Base-by-base conservation (phyloP, 2,888 invertebrate species). In the Tetranychus piercei region DNA sequence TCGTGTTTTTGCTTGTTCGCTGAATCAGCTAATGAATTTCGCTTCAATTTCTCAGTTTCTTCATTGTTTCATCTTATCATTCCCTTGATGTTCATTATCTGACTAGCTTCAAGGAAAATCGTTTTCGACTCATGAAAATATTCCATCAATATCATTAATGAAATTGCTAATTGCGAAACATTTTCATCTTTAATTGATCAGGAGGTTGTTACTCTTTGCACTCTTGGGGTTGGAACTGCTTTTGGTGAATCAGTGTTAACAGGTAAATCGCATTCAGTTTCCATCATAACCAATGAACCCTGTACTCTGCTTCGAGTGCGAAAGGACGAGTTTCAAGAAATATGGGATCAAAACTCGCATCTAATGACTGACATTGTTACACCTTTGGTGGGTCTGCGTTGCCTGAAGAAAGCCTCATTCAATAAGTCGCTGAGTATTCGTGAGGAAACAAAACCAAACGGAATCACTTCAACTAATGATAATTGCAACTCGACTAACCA, bases 231-330 rank as follows among this genome's bases (percentile, higher is more conserved):
- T 77, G 90, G 90, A 43, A 88, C 88, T 76, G 88, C 89, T 75
- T 90, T 90, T 81, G 90, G 90, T 0, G 90, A 90, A 84, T 88
- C 88, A 74, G 87, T 89, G 79, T 83, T 89, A 78, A 87, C 88
- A 80, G 88, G 89, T 82, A 84, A 88, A 78, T 88, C 89, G 11
- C 84, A 89, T 78, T 87, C 88, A 79, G 87, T 87, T 78, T 89
- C 89, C 64, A 88, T 89, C 75, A 86, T 89, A 78, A 89, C 89
- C 72, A 86, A 87, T 80, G 88, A 89, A 78, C 87, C 87, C 78
- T 89, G 89, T 80, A 89, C 90, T 82, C 84, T 90, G 76, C 85
- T 90, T 64, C 84, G 89, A 76, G 88, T 90, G 74, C 89, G 89
- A 81, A 88, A 89, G 81, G 87, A 87, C 80, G 89, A 90, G 83